Percentiles rank a stretch among this genome's conserved stretches.
These are phyloP conservation scores for Corythornis leucogaster DNA, from an alignment of 2,797 vertebrate species.

Conservation along the genomic window DNA sequence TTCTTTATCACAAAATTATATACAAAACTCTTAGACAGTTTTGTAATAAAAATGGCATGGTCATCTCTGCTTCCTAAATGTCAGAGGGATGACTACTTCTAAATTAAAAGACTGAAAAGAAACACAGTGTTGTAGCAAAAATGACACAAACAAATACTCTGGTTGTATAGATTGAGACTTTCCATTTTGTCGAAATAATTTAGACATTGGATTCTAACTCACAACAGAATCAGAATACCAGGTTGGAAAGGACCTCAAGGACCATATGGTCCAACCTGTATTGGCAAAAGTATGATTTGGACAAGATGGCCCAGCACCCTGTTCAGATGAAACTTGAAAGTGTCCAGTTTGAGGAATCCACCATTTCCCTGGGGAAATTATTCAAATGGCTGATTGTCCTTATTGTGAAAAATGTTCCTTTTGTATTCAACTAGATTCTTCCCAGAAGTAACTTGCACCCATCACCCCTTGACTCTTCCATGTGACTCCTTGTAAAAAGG, in stretches of 20 bases:
- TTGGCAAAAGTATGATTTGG: neutral
- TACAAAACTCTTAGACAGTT: neutral
- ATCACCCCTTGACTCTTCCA: neutral
- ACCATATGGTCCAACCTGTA: neutral
- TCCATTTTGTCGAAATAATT: neutral
- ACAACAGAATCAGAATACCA: neutral
- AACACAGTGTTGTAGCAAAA: neutral
- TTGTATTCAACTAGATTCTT: neutral
- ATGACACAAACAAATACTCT: neutral
- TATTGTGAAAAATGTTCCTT: neutral
- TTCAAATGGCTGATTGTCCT: neutral
- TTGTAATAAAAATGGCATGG: fast-evolving
- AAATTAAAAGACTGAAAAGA: neutral
- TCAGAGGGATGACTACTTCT: neutral
- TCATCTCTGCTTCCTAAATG: neutral
- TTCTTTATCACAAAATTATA: neutral
- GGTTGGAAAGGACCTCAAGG: neutral
- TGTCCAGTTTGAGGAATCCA: neutral
- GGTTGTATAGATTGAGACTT: neutral
- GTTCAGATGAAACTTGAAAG: neutral
- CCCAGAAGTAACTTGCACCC: neutral
- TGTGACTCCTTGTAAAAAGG: neutral
- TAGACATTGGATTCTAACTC: neutral
- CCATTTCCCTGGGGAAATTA: neutral
- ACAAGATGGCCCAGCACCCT: neutral